These are phyloP conservation scores for Ramphastos sulfuratus DNA, from an alignment of 2,113 vertebrate genomes.

Conservation along the genomic window DNA sequence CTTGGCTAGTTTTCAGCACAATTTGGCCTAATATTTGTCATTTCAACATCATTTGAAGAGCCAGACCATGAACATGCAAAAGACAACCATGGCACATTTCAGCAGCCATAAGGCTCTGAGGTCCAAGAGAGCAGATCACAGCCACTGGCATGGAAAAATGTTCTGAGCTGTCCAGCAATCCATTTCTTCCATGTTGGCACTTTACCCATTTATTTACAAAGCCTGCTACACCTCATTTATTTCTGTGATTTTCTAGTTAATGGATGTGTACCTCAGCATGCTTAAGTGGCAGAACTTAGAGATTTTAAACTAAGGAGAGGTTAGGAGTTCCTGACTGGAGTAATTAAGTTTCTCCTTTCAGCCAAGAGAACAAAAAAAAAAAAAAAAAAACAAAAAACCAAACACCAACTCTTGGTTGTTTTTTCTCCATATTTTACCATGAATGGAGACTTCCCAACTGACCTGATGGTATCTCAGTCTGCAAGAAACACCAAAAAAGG, in stretches of 20 bases:
- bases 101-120: background rate
- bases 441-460: background rate
- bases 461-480: background rate
- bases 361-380: background rate
- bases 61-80: background rate
- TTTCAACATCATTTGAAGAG: conserved; percentile 14
- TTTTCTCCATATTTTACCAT: background rate
- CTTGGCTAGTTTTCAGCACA: background rate
- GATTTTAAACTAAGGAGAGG: background rate
- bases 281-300: background rate
- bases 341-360: background rate
- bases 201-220: background rate
- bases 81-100: background rate
- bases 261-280: background rate
- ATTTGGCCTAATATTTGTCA: conserved; percentile 10
- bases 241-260: background rate
- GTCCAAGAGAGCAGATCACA: background rate
- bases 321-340: background rate
- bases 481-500: background rate
- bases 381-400: background rate
- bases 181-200: background rate
- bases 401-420: background rate
- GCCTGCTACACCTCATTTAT: background rate
- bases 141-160: background rate
- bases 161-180: background rate